Base-by-base conservation (phyloP, 2,888 invertebrate species). In the Drosophila meridiana region DNA sequence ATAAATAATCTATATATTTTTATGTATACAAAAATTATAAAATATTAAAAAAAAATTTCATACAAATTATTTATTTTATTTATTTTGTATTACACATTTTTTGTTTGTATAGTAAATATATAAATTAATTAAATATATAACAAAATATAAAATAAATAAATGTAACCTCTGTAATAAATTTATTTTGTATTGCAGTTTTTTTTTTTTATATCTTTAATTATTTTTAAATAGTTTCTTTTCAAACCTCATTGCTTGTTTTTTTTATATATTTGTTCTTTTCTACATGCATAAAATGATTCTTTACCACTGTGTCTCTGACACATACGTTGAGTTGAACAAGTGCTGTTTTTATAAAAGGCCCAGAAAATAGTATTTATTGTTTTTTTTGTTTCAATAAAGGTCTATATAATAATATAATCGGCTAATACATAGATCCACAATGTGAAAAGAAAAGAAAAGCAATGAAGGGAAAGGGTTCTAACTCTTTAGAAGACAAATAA, bases 261-360 rank as follows among this genome's bases (percentile, higher is more conserved):
- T 20, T 20, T 20, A 20, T 20, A 20, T 11, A 2, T 8, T 28
- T 48, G 48, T 8, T 30, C 14, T 6, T 6, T 8, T 14, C 30
- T 7, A 9, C 6, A 36, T 13, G 8, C 14, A 6, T n/a, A 42
- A n/a, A 13, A 42, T 55, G 26, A 11, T 14, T 7, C 30, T 14
- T 9, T 13, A 30, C 56, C 70, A 76, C 70, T 70, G 76, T 75
- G 66, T 47, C 3, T n/a, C 11, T 40, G 59, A 34, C 28, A 14
- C 40, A 43, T 38, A 0, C 13, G 42, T 34, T 56, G 48, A 60
- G 65, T 30, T 59, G 28, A 14, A 7, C 32, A 30, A 9, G n/a
- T 45, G 13, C 45, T 6, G 36, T 11, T 45, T 14, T 28, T 26
- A 38, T 28, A 55, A 36, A n/a, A 28, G 3, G 3, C 14, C 28